Evolutionary conservation across 2,113 vertebrate species (phyloP).

Genomic region (Oenanthe oenanthe): DNA sequence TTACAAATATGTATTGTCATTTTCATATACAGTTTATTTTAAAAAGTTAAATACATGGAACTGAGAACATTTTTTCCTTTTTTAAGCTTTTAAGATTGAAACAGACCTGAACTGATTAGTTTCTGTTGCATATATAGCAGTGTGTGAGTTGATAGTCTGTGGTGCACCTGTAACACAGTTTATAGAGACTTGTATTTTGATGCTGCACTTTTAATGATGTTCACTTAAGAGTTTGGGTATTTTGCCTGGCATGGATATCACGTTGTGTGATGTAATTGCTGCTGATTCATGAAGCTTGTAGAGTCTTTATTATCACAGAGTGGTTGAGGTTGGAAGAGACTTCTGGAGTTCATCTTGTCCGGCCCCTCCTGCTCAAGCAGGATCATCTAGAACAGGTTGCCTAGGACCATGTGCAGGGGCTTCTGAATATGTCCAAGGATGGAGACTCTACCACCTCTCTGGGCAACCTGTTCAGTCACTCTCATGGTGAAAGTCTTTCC

Average conservation of each 20-base stretch:
- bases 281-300: not conserved
- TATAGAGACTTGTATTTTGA: not conserved
- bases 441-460: not conserved
- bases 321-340: constrained; percentile 43
- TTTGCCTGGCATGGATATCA: not conserved
- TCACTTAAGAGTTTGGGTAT: not conserved
- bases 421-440: constrained; percentile 9
- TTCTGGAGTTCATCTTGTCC: not conserved
- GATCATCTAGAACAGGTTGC: constrained; percentile 1
- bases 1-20: not conserved
- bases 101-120: not conserved
- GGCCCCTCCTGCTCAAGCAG: not conserved
- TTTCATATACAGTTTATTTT: not conserved
- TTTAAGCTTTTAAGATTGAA: not conserved
- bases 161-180: not conserved
- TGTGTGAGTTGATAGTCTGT: not conserved
- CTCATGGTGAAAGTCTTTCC: not conserved
- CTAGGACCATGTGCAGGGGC: not conserved
- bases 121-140: not conserved
- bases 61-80: not conserved
- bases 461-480: not conserved
- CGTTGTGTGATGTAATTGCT: not conserved
- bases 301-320: constrained; percentile 32
- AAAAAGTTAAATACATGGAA: not conserved
- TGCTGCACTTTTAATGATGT: not conserved